Conservation (phyloP, 2,113 vertebrate species). For the Platanista minor region DNA sequence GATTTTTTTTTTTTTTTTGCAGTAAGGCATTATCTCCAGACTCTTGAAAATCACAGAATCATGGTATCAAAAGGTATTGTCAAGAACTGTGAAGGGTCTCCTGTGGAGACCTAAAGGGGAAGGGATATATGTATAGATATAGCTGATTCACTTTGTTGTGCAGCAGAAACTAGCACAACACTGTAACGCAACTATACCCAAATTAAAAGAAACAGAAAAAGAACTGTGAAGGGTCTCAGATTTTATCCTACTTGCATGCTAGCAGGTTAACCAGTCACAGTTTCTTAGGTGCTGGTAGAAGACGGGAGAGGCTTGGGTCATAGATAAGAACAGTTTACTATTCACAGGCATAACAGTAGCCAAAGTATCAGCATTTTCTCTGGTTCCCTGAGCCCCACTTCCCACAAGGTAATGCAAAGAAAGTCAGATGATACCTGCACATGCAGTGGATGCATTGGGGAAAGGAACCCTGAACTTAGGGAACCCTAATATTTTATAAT, state of each 20-base stretch:
- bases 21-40: not conserved
- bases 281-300: not conserved
- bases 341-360: not conserved
- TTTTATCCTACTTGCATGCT: not conserved
- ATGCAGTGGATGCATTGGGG: not conserved
- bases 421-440: not conserved
- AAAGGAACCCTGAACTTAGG: not conserved
- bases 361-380: not conserved
- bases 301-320: not conserved
- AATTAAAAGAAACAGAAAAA: not conserved
- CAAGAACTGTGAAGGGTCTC: not conserved
- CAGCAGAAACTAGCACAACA: too few species aligned
- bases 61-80: not conserved
- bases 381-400: not conserved
- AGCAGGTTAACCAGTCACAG: not conserved
- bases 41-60: not conserved
- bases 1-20: too few species aligned
- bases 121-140: too few species aligned
- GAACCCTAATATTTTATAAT: not conserved
- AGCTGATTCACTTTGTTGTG: too few species aligned
- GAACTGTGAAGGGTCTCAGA: not conserved
- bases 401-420: not conserved
- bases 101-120: too few species aligned
- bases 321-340: not conserved
- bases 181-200: too few species aligned